phyloP scores from a whole-genome alignment of 1,140 invertebrate species.

The Drosophila virilis region DNA sequence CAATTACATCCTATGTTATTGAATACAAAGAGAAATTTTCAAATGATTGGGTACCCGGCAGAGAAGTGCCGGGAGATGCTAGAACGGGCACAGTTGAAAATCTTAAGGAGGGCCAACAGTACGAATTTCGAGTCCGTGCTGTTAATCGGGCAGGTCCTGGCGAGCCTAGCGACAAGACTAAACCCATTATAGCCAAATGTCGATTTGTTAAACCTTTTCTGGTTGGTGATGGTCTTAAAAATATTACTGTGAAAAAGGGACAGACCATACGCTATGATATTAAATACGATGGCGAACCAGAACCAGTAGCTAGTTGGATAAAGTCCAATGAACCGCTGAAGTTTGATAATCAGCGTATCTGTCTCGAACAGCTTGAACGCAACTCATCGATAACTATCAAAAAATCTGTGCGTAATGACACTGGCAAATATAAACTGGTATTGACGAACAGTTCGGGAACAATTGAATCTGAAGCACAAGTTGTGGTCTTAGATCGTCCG shows the following conservation, averaged over 20 bases:
- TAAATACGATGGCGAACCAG: slow-evolving; percentile 97
- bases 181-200: slow-evolving; percentile 97
- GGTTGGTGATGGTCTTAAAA: slow-evolving; percentile 93
- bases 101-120: slow-evolving; percentile 96
- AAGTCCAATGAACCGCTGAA: slow-evolving; percentile 89
- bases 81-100: slow-evolving; percentile 92
- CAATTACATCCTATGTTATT: slow-evolving; percentile 97
- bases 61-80: slow-evolving; percentile 91
- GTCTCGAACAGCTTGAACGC: slow-evolving; percentile 94
- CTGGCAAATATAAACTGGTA: slow-evolving; percentile 94
- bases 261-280: slow-evolving; percentile 95
- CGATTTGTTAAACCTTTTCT: slow-evolving; percentile 97
- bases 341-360: slow-evolving; percentile 89
- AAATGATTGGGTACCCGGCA: slow-evolving; percentile 93
- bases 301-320: slow-evolving; percentile 95
- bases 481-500: slow-evolving; percentile 96
- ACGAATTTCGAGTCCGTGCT: slow-evolving; percentile 98
- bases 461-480: slow-evolving; percentile 92
- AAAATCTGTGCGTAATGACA: slow-evolving; percentile 93
- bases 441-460: slow-evolving; percentile 93
- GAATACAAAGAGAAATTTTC: slow-evolving; percentile 97
- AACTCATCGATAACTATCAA: slow-evolving; percentile 96
- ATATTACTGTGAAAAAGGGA: slow-evolving; percentile 96
- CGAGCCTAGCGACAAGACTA: slow-evolving; percentile 96
- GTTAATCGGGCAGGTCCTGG: slow-evolving; percentile 98